Base-by-base conservation (phyloP, 2,113 vertebrate species). In the Sterna hirundo region DNA sequence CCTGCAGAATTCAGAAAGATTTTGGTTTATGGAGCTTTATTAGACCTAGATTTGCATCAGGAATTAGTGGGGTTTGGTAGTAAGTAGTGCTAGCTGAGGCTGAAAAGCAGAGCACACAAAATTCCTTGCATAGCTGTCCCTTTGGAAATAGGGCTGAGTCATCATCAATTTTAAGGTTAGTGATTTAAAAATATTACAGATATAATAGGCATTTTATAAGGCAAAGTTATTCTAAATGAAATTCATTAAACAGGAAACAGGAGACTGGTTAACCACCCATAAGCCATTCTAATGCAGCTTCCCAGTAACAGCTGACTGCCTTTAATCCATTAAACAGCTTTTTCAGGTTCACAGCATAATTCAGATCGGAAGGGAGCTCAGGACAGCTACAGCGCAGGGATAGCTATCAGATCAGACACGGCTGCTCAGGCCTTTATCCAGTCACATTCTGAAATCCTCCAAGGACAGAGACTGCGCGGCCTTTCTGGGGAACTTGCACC, bases 1-100 rank as follows among this genome's bases (percentile, higher is more conserved):
- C 96, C 99, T 99, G 98, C 23, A 92, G 94, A 74, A 85, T 44
- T 18, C 38, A 92, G 54, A 90, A 3, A 42, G 51, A 19, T 61
- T 25, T 36, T 27, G 61, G 15, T 30, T 88, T 11, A 83, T 0
- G 3, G 46, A 58, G 83, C n/a, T 69, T 40, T 25, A 13, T 2
- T 2, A 30, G 32, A 44, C 22, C n/a, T 1, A 8, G 21, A 8
- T 26, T 21, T 52, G 49, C 71, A 78, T 8, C 54, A 69, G 65
- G 30, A 52, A 12, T 36, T 5, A 57, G 52, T 3, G 0, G 13
- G 27, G 36, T 20, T 29, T 27, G 52, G 44, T 13, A 54, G 32
- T 0, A 25, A 30, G 23, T 5, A 11, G 47, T 46, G 34, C 26
- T 11, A 19, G 30, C 49, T 55, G 32, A 25, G 52, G 62, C 2